Percentiles rank a stretch among this genome's conserved stretches.
These are phyloP conservation scores for Plecturocebus donacophilus DNA, from an alignment of 2,113 vertebrate species.

Conservation along the genomic window DNA sequence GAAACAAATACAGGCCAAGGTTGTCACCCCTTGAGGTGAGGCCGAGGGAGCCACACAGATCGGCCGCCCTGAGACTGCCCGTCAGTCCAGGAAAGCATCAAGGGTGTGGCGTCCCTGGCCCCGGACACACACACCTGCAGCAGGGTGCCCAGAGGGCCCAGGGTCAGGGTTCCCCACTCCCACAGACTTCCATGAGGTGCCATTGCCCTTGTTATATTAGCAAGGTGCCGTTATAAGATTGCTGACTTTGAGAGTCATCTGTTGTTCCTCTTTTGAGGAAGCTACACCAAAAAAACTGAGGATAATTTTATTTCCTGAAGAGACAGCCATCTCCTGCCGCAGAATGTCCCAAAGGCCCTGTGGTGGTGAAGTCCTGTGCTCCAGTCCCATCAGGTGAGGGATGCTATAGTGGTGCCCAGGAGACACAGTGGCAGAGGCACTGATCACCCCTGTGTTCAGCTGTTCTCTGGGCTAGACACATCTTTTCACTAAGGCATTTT, in stretches of 20 bases:
- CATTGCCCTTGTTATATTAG: neutral
- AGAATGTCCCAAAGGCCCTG: neutral
- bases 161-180: neutral
- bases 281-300: accelerated
- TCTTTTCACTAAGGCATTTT: neutral
- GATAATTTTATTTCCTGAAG: neutral
- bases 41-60: neutral
- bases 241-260: neutral
- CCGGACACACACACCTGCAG: neutral
- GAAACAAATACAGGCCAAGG: neutral
- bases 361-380: accelerated
- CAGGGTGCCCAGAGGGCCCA: accelerated
- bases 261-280: neutral
- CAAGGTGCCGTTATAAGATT: neutral
- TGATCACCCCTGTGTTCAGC: accelerated
- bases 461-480: accelerated
- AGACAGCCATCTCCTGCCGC: neutral
- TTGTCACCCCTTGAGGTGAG: neutral
- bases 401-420: accelerated
- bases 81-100: neutral
- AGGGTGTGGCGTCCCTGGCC: accelerated
- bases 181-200: neutral
- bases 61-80: neutral
- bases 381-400: accelerated
- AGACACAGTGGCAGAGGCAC: neutral